phyloP scores from a whole-genome alignment of 2,888 invertebrate genomes.

The Blastobasis adustella region DNA sequence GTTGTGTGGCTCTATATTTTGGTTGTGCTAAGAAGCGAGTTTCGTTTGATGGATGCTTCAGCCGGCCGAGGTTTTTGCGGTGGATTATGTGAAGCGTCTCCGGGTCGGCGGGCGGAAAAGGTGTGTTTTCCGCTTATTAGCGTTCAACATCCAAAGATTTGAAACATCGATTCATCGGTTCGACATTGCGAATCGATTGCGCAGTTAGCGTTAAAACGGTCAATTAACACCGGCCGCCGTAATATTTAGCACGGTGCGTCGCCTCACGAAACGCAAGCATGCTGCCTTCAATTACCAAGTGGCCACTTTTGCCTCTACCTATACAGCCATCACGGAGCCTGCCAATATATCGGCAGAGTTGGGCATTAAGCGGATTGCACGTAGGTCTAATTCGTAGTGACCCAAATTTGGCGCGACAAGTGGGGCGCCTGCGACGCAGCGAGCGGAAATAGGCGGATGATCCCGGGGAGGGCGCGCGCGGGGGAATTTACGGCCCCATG shows the following conservation, averaged over 20 bases:
- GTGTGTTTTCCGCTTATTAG: constrained; percentile 28
- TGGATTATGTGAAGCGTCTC: constrained; percentile 37
- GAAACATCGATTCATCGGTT: constrained; percentile 2
- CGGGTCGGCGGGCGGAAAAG: constrained; percentile 28
- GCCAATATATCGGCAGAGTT: constrained; percentile 21
- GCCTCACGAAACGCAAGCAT: too few species aligned
- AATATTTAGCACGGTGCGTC: too few species aligned
- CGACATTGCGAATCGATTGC: neutral
- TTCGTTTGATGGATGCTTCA: constrained; percentile 60
- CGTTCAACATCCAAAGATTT: constrained; percentile 7
- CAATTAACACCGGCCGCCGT: too few species aligned
- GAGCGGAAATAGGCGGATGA: constrained; percentile 47
- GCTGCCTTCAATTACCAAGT: too few species aligned
- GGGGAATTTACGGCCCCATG: constrained; percentile 40
- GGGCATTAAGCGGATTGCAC: constrained; percentile 40
- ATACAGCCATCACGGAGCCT: constrained; percentile 6
- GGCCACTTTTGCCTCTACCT: too few species aligned
- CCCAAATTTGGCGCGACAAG: constrained; percentile 57
- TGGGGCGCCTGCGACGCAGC: constrained; percentile 31
- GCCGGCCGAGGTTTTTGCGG: constrained; percentile 47
- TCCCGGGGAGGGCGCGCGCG: constrained; percentile 41
- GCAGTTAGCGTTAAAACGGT: neutral
- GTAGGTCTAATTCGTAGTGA: constrained; percentile 53
- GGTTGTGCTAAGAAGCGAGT: constrained; percentile 56
- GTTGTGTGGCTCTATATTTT: constrained; percentile 52